Conservation (phyloP, 2,797 vertebrate species). For the Siniperca scherzeri region DNA sequence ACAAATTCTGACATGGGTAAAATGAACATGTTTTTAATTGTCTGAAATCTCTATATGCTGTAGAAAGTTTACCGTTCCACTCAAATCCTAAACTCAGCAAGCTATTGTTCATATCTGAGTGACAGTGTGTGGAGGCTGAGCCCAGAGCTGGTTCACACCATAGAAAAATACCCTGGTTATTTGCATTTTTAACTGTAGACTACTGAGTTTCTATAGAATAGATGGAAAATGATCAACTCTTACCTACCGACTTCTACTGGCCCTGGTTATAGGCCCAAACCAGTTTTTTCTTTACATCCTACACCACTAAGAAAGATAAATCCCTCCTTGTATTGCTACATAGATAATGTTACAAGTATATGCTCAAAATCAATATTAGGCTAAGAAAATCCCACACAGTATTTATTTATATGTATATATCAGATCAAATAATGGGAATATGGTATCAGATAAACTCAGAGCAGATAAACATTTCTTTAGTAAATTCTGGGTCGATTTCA, state of each 20-base stretch:
- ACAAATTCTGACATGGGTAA: slow-evolving; percentile 76
- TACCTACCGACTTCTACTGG: slow-evolving; percentile 52
- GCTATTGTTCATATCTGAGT: slow-evolving; percentile 61
- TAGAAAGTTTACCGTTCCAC: slow-evolving; percentile 73
- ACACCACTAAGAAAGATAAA: slow-evolving; percentile 70
- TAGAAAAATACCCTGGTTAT: slow-evolving; percentile 84
- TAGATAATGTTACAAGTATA: slow-evolving; percentile 77
- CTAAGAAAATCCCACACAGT: slow-evolving; percentile 75
- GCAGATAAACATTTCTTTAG: slow-evolving; percentile 61
- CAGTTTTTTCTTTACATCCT: slow-evolving; percentile 57
- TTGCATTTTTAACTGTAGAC: slow-evolving; percentile 76
- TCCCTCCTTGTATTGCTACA: slow-evolving; percentile 74
- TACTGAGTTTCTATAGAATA: slow-evolving; percentile 64
- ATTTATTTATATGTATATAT: slow-evolving; percentile 65
- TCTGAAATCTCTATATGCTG: slow-evolving; percentile 73
- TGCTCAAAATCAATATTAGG: slow-evolving; percentile 71
- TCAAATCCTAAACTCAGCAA: slow-evolving; percentile 60
- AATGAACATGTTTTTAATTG: slow-evolving; percentile 73
- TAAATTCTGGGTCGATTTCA: slow-evolving; percentile 43
- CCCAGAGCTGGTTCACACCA: slow-evolving; percentile 70
- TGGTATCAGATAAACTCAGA: slow-evolving; percentile 49
- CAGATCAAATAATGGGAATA: slow-evolving; percentile 58
- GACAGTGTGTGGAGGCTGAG: slow-evolving; percentile 65
- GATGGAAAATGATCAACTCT: slow-evolving; percentile 51
- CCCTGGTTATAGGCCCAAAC: slow-evolving; percentile 33